These are phyloP conservation scores for Auanema freiburgensis DNA, from an alignment of 2,888 invertebrate genomes.

Conservation along the genomic window DNA sequence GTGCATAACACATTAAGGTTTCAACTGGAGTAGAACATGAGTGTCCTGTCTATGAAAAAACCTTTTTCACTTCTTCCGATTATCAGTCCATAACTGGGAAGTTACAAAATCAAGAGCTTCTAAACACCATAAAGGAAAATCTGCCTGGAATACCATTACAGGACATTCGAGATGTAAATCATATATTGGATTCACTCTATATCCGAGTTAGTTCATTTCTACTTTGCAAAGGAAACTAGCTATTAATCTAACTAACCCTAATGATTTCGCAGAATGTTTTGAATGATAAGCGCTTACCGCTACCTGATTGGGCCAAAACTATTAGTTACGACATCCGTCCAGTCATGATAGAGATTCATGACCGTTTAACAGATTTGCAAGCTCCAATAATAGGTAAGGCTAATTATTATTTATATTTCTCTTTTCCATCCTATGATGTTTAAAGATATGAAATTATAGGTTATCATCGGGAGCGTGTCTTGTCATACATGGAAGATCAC, in stretches of 20 bases:
- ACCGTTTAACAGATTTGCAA: constrained; percentile 25
- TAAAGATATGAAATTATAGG: constrained; percentile 21
- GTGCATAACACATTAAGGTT: constrained; percentile 24
- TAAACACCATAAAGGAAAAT: constrained; percentile 4
- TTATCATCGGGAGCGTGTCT: constrained; percentile 29
- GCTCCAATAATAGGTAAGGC: constrained; percentile 8
- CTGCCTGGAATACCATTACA: constrained; percentile 5
- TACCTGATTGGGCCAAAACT: constrained; percentile 45
- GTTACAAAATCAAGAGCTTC: constrained; percentile 3
- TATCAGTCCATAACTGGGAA: constrained; percentile 14
- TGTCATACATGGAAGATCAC: constrained; percentile 36
- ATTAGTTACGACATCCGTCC: constrained; percentile 21
- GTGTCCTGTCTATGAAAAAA: constrained; percentile 27
- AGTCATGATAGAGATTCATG: constrained; percentile 25
- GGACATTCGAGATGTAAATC: constrained; percentile 20
- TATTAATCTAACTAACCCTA: neutral
- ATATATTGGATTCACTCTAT: constrained; percentile 42
- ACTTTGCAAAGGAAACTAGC: no score
- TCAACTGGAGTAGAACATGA: constrained; percentile 40
- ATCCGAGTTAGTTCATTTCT: constrained; percentile 26
- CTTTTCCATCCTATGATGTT: neutral
- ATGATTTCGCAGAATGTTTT: constrained; percentile 21
- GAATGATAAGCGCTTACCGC: constrained; percentile 33
- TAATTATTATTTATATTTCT: neutral
- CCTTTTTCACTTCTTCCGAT: constrained; percentile 17